These are phyloP conservation scores for Cydia splendana DNA, from an alignment of 1,140 invertebrate species.

Conservation along the genomic window DNA sequence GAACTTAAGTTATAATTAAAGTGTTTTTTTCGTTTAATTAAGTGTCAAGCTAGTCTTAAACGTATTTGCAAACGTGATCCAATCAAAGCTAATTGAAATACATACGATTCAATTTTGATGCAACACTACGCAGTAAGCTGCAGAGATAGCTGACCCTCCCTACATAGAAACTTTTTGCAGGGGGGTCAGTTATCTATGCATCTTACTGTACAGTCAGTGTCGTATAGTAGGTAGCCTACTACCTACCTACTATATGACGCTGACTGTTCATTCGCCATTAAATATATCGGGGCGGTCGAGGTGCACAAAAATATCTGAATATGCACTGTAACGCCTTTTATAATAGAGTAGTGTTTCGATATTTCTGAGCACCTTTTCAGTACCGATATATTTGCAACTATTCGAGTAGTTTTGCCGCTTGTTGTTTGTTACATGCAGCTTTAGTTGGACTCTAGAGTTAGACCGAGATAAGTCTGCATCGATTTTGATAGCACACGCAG, in stretches of 20 bases:
- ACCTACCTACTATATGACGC: no score
- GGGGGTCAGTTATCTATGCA: no score
- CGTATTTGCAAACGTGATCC: not conserved
- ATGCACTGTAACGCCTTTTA: not conserved
- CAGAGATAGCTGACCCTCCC: no score
- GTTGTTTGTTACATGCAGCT: not conserved
- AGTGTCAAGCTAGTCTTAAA: slow-evolving; percentile 25
- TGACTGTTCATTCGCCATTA: not conserved
- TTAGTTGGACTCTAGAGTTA: not conserved
- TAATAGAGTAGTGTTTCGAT: no score
- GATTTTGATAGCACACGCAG: no score
- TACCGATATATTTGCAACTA: not conserved
- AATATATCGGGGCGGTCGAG: not conserved
- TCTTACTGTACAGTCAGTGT: not conserved
- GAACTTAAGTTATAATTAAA: not conserved
- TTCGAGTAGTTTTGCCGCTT: not conserved
- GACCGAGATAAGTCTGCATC: no score
- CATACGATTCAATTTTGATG: not conserved
- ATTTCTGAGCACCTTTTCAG: no score
- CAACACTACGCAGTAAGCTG: not conserved
- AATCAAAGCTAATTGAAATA: not conserved
- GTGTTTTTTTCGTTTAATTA: slow-evolving; percentile 3
- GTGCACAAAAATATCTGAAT: not conserved
- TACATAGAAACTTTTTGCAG: no score
- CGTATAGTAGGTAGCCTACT: no score